Evolutionary conservation across 2,113 vertebrate genomes (phyloP).

Genomic region (Phocoena phocoena): DNA sequence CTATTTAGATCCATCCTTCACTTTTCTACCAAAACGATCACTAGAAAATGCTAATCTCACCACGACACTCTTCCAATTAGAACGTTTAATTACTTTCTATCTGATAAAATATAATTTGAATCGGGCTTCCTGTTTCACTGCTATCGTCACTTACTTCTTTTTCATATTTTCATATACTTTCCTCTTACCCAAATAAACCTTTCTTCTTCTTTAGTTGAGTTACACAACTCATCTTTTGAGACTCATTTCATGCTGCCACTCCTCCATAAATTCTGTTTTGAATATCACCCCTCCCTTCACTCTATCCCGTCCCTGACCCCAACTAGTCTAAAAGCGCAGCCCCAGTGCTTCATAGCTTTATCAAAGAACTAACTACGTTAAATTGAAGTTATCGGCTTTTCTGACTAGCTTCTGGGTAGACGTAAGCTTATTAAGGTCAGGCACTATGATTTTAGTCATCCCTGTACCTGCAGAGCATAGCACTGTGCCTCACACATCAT

Average conservation of each 20-base stretch:
- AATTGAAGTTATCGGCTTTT: neutral
- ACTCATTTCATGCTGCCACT: neutral
- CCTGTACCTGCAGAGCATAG: neutral
- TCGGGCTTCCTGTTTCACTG: neutral
- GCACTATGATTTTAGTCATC: neutral
- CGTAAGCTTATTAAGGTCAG: neutral
- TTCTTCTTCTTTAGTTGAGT: neutral
- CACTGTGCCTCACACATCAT: neutral
- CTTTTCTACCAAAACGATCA: neutral
- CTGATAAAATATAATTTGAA: neutral
- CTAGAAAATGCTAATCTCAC: neutral
- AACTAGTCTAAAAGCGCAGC: neutral
- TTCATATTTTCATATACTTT: neutral
- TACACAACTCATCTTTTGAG: neutral
- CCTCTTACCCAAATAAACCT: neutral
- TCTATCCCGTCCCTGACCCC: accelerated
- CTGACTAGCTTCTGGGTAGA: neutral
- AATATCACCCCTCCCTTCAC: neutral
- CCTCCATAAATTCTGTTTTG: too few species aligned
- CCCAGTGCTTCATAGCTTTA: neutral
- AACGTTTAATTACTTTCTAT: neutral
- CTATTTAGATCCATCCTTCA: neutral
- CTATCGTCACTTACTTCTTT: neutral
- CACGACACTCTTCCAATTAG: neutral
- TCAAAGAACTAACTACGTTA: neutral